A percentile compares a stretch with the other conserved stretches of the same genome.
phyloP scores from a whole-genome alignment of 92 coral and sea anemone species.

The Metridium senile region DNA sequence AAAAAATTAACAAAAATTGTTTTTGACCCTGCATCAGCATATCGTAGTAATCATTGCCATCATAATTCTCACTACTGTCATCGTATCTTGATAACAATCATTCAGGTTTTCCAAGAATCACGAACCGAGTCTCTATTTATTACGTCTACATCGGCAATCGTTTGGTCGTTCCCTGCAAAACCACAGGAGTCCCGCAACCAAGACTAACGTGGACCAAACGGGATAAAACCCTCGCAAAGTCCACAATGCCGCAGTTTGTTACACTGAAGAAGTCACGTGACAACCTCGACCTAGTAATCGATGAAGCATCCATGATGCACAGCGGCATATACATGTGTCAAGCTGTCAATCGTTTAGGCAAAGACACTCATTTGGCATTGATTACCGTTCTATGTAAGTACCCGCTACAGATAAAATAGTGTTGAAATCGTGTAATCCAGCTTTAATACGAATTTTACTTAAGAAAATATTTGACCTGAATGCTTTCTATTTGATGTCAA shows the following conservation, averaged over 20 bases:
- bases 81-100: not conserved
- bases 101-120: slow-evolving; percentile 18
- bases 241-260: slow-evolving; percentile 5
- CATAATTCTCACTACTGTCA: not conserved
- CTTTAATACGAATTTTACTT: not conserved
- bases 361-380: not conserved
- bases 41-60: too few relatives aligned
- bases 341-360: slow-evolving; percentile 20
- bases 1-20: not conserved
- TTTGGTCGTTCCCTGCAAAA: slow-evolving; percentile 28
- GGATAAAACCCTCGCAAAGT: too few relatives aligned
- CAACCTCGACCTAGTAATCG: slow-evolving; percentile 25
- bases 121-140: not conserved
- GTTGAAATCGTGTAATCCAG: not conserved
- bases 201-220: slow-evolving; percentile 29
- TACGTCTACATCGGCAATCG: slow-evolving; percentile 6
- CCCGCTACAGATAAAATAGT: not conserved
- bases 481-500: too few relatives aligned
- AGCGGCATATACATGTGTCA: slow-evolving; percentile 18
- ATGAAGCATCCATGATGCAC: slow-evolving; percentile 18
- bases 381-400: slow-evolving; percentile 17
- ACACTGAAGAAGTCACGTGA: slow-evolving; percentile 14
- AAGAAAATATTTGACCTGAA: not conserved
- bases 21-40: too few relatives aligned
- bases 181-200: slow-evolving; percentile 48